phyloP scores from a whole-genome alignment of 2,888 invertebrate species.

The Archips xylosteana region DNA sequence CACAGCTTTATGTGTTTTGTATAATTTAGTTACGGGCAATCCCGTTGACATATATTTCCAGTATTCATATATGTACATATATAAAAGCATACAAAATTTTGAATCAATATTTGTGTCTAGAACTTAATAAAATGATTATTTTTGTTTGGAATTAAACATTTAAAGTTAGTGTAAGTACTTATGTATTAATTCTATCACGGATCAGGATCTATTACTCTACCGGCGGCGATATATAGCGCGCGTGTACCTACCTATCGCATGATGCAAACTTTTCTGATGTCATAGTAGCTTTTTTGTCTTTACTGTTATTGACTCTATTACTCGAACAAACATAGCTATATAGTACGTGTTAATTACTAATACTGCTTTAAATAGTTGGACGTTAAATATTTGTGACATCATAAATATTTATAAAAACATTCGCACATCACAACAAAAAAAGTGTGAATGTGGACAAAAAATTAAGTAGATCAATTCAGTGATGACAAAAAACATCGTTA shows the following conservation, averaged over 20 bases:
- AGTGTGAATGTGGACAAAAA: constrained; percentile 35
- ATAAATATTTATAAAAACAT: constrained; percentile 30
- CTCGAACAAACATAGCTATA: constrained; percentile 12
- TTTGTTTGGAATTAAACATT: neutral
- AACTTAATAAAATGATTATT: neutral
- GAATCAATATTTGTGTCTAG: neutral
- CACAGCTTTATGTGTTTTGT: constrained; percentile 22
- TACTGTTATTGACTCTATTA: constrained; percentile 19
- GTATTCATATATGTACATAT: neutral
- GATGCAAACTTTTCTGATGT: neutral
- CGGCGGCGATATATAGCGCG: neutral
- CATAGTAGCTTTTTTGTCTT: constrained; percentile 14
- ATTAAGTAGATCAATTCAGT: constrained; percentile 32
- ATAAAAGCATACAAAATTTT: neutral
- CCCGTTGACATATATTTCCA: constrained; percentile 14
- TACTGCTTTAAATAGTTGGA: constrained; percentile 22
- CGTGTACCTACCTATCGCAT: neutral
- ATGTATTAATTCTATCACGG: neutral
- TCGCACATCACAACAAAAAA: constrained; percentile 32
- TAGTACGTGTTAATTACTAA: constrained; percentile 15
- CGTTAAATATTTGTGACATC: constrained; percentile 26
- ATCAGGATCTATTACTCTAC: neutral
- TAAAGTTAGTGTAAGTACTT: neutral
- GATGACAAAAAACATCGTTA: constrained; percentile 30
- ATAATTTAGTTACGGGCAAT: neutral